Conservation (phyloP, 2,797 vertebrate genomes). For the Buceros bicornis region DNA sequence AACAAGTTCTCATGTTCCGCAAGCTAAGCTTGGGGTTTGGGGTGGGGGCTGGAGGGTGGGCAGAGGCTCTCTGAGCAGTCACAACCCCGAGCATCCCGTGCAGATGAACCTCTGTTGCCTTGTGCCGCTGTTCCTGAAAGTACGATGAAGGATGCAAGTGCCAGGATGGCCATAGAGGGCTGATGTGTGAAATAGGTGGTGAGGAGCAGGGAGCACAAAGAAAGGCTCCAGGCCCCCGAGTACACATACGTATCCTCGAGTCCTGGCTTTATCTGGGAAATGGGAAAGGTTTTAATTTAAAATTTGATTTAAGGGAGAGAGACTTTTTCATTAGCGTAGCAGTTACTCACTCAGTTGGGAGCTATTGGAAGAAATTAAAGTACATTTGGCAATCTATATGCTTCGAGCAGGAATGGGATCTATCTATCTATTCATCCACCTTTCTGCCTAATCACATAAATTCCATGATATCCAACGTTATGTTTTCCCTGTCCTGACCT, state of each 20-base stretch:
- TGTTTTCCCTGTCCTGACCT: slow-evolving; percentile 28
- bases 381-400: slow-evolving; percentile 78
- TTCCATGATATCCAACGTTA: slow-evolving; percentile 13
- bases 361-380: slow-evolving; percentile 78
- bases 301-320: slow-evolving; percentile 77
- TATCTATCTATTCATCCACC: slow-evolving; percentile 71
- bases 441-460: slow-evolving; percentile 73
- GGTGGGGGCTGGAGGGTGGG: background rate
- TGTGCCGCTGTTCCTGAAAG: fast-evolving
- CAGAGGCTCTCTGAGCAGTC: background rate
- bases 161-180: background rate
- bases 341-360: slow-evolving; percentile 78
- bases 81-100: fast-evolving
- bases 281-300: slow-evolving; percentile 79
- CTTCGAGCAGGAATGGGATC: slow-evolving; percentile 70
- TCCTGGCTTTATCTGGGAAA: slow-evolving; percentile 71
- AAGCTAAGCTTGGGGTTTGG: background rate
- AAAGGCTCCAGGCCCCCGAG: slow-evolving; percentile 5
- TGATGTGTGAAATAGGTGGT: slow-evolving; percentile 8
- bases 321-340: slow-evolving; percentile 73
- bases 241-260: slow-evolving; percentile 39
- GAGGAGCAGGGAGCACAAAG: slow-evolving; percentile 47
- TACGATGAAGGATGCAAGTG: fast-evolving
- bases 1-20: background rate
- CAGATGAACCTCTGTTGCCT: background rate